Conservation (phyloP, 2,113 vertebrate genomes). For the Telmatochromis brichardi region DNA sequence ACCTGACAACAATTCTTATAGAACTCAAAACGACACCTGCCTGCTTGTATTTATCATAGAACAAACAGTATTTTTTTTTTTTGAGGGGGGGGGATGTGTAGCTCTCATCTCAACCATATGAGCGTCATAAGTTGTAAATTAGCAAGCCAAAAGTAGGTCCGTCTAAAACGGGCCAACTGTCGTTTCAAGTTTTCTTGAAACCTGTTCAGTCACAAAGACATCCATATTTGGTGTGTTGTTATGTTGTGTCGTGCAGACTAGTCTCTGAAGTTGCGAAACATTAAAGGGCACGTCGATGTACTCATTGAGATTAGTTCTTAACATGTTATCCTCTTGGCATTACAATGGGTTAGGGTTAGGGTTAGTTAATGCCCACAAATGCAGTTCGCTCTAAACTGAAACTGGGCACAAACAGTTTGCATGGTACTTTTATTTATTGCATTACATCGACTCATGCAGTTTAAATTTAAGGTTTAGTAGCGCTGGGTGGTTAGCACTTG, state of each 20-base stretch:
- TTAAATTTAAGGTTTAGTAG: neutral
- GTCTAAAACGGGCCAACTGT: neutral
- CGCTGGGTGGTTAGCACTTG: neutral
- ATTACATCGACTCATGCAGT: neutral
- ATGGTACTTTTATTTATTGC: neutral
- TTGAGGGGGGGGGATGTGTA: accelerated
- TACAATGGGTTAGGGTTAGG: neutral
- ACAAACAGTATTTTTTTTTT: neutral
- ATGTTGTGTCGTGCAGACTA: neutral
- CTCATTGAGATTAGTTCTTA: neutral
- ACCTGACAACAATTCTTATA: neutral
- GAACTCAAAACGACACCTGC: neutral
- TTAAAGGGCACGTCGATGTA: accelerated
- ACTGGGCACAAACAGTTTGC: neutral
- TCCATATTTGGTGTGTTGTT: accelerated
- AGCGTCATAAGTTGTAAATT: neutral
- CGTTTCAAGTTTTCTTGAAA: neutral
- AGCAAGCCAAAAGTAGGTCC: neutral
- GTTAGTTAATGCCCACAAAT: neutral
- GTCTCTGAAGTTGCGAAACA: neutral
- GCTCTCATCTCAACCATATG: neutral
- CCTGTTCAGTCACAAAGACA: neutral
- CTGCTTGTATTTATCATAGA: neutral
- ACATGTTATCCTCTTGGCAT: too few relatives aligned
- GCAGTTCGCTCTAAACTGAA: accelerated